Evolutionary conservation across 2,797 vertebrate species (phyloP).

Genomic region (Benthosema pterotum): DNA sequence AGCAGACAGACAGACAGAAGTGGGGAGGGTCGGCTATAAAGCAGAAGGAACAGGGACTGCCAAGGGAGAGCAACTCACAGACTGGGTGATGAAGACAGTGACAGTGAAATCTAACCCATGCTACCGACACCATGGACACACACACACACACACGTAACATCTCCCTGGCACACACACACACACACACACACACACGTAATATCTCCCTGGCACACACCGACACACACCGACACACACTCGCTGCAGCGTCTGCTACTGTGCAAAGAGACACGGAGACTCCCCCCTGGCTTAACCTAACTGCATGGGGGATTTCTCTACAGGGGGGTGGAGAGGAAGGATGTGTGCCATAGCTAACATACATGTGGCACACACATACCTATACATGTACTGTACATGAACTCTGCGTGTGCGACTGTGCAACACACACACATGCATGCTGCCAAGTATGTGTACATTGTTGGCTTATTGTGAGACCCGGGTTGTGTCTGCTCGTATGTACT

Average conservation of each 20-base stretch:
- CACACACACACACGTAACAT: slow-evolving; percentile 15
- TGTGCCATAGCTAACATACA: not conserved
- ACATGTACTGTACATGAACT: not conserved
- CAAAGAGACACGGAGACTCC: slow-evolving; percentile 21
- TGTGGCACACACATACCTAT: too few species aligned
- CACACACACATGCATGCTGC: slow-evolving; percentile 3
- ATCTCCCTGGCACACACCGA: slow-evolving; percentile 23
- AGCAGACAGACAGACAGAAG: not conserved
- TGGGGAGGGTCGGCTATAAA: too few species aligned
- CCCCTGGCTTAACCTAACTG: slow-evolving; percentile 21
- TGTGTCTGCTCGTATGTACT: not conserved
- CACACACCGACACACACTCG: not conserved
- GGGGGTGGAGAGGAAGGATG: slow-evolving; percentile 4
- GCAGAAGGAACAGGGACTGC: too few species aligned
- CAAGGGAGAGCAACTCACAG: too few species aligned
- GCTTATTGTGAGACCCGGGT: too few species aligned
- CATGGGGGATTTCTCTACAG: slow-evolving; percentile 10
- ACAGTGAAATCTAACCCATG: slow-evolving; percentile 5
- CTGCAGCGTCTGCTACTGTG: slow-evolving; percentile 20
- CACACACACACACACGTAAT: slow-evolving; percentile 8
- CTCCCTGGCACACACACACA: slow-evolving; percentile 18
- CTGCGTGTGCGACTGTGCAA: too few species aligned
- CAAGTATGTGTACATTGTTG: not conserved
- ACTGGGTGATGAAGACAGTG: slow-evolving; percentile 1
- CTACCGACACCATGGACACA: not conserved